Evolutionary conservation across 2,113 vertebrate genomes (phyloP).

Genomic region (Chamaea fasciata): DNA sequence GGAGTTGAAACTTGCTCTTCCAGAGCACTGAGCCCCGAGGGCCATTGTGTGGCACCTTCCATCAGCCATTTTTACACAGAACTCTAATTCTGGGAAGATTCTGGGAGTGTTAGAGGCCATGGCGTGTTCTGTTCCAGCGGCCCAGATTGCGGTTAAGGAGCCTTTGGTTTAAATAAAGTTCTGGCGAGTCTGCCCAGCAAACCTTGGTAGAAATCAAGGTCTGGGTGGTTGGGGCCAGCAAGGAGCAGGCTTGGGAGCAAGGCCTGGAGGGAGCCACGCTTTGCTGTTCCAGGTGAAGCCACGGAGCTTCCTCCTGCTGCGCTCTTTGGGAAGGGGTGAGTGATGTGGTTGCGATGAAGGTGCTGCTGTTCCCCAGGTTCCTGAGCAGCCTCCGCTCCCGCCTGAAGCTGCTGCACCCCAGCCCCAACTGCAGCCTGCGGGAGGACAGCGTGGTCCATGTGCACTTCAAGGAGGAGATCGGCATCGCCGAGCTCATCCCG

Average conservation of each 20-base stretch:
- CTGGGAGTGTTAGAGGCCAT: background rate
- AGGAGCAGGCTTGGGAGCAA: background rate
- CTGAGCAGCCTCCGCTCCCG: constrained; percentile 86
- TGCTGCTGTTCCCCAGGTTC: constrained; percentile 74
- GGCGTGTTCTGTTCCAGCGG: background rate
- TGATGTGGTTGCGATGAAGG: background rate
- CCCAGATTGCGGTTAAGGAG: background rate
- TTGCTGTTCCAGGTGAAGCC: fast-evolving
- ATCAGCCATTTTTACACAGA: background rate
- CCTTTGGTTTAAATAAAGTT: background rate
- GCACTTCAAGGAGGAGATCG: constrained; percentile 98
- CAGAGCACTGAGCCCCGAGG: background rate
- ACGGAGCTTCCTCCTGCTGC: background rate
- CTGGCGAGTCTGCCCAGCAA: background rate
- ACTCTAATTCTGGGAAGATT: background rate
- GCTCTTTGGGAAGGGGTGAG: fast-evolving
- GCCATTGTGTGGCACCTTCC: background rate
- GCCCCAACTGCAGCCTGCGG: constrained; percentile 88
- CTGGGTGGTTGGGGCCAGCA: background rate
- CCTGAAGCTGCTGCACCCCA: constrained; percentile 89
- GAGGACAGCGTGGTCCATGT: constrained; percentile 90
- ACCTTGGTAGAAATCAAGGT: background rate
- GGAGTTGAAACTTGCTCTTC: background rate
- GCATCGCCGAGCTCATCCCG: constrained; percentile 92
- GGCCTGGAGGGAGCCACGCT: fast-evolving